phyloP scores from a whole-genome alignment of 2,797 vertebrate genomes.

The Melopsittacus undulatus region DNA sequence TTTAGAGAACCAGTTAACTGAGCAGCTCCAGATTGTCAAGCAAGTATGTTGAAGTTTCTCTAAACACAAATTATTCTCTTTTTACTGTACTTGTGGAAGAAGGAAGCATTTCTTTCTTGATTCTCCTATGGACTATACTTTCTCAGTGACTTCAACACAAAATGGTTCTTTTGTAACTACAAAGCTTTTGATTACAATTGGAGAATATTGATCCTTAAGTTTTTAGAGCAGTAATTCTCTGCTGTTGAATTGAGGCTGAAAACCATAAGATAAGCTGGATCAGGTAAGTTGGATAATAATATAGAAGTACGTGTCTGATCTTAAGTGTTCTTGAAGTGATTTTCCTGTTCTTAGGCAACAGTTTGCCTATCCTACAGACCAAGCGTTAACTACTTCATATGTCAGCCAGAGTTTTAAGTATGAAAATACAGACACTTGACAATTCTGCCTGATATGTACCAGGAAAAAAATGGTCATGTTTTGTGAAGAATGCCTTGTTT shows the following conservation, averaged over 20 bases:
- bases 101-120: not conserved
- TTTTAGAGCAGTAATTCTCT: not conserved
- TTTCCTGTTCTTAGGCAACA: not conserved
- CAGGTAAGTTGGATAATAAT: not conserved
- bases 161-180: not conserved
- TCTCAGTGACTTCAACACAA: not conserved
- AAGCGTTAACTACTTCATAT: not conserved
- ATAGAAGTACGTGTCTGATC: not conserved
- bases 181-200: not conserved
- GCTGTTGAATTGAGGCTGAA: not conserved
- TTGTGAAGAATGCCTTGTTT: not conserved
- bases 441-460: not conserved
- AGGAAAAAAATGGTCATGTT: not conserved
- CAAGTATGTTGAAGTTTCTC: constrained; percentile 78
- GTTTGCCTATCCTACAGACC: not conserved
- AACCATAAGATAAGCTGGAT: not conserved
- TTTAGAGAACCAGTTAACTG: constrained; percentile 81
- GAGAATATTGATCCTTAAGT: not conserved
- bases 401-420: not conserved
- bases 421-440: not conserved
- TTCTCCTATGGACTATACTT: not conserved
- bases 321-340: not conserved
- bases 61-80: not conserved
- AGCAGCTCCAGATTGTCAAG: constrained; percentile 83
- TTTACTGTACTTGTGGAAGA: not conserved